Evolutionary conservation across 2,888 invertebrate species (phyloP), one percentile per base, ranked within the genome.

Genomic region (Drosophila algonquin): DNA sequence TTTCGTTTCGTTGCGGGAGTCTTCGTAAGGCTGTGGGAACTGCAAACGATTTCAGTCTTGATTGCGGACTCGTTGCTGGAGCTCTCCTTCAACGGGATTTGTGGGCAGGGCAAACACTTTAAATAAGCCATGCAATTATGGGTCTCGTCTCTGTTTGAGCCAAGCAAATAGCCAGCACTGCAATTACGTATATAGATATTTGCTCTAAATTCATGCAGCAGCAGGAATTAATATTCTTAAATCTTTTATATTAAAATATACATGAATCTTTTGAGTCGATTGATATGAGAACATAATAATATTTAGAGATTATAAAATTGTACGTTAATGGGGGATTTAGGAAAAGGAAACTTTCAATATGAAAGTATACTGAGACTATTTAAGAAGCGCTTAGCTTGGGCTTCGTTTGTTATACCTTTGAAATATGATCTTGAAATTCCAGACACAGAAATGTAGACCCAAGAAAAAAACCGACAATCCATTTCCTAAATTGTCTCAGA

Each of bases 11-110:
- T n/a, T 12, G 16, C 21, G 52, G 16, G 8, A 7, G 9, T 16
- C 30, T 10, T n/a, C 24, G 24, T 51, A 45, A 44, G 63, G 62
- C 44, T 62, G 0, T 0, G 35, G 45, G 50, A 56, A 24, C 65
- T 45, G 45, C 50, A 35, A 16, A 32, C 56, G 40, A n/a, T 18
- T 50, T 67, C 45, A 67, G 65, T 67, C 57, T 65, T 56, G 65
- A 57, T 46, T 67, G 30, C 16, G 55, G 56, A n/a, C 44, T 56
- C 56, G 35, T n/a, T 51, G 56, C 44, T 50, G 50, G 30, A 21
- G 5, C 64, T 45, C 32, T 24, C 14, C 14, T 27, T n/a, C 18
- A 32, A 27, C 30, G 35, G 63, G n/a, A 9, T 21, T 45, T 64
- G 9, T n/a, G 30, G 16, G 16, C n/a, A 30, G n/a, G 40, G 45